Evolutionary conservation across 2,888 invertebrate genomes (phyloP).

Genomic region (Drepanosiphum platanoidis): DNA sequence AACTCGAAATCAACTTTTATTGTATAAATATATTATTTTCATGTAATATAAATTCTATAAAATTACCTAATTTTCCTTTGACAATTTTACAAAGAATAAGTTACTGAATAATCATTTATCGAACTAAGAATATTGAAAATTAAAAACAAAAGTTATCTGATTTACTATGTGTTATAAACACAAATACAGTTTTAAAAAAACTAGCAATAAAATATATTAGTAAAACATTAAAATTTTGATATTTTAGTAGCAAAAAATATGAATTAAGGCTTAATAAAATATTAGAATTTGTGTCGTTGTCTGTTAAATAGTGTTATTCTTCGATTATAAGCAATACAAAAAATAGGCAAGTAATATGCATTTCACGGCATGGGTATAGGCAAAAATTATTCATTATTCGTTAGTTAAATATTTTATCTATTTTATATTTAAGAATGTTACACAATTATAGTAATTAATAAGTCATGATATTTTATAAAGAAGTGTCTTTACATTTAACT

Average conservation of each 20-base stretch:
- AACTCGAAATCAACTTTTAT: slow-evolving; percentile 24
- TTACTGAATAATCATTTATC: background rate
- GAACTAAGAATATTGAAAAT: background rate
- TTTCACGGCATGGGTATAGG: slow-evolving; percentile 22
- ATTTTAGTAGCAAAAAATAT: background rate
- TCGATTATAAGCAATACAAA: background rate
- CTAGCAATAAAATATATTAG: too few relatives aligned
- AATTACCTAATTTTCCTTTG: background rate
- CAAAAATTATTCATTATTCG: slow-evolving; percentile 8
- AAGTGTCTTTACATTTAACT: too few relatives aligned
- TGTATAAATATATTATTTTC: slow-evolving; percentile 5
- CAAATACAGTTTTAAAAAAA: background rate
- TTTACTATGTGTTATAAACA: background rate
- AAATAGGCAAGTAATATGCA: background rate
- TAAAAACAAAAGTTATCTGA: background rate
- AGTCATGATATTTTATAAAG: too few relatives aligned
- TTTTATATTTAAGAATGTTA: too few relatives aligned
- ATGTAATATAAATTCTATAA: background rate
- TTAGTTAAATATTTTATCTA: background rate
- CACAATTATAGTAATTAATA: too few relatives aligned
- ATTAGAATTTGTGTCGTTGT: too few relatives aligned
- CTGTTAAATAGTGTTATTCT: background rate
- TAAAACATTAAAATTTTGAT: background rate
- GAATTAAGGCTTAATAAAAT: background rate
- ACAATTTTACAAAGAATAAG: too few relatives aligned